Conservation (phyloP, 2,888 invertebrate species). For the Heliconius cydno region DNA sequence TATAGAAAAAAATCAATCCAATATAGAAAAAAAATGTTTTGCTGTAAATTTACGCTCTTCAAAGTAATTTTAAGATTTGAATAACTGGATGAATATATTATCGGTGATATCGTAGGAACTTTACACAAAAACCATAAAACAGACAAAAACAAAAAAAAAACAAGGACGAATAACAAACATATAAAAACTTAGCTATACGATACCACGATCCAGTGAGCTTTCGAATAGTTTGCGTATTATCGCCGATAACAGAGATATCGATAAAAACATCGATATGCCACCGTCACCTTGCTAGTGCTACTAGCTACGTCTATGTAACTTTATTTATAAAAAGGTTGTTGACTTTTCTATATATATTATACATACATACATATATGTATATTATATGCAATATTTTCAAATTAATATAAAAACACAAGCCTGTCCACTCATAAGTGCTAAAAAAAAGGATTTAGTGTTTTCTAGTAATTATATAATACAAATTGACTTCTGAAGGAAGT, state of each 20-base stretch:
- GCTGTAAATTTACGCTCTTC: too few species aligned
- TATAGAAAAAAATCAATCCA: too few species aligned
- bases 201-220: slow-evolving; percentile 36
- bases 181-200: slow-evolving; percentile 8
- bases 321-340: slow-evolving; percentile 5
- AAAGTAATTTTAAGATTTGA: too few species aligned
- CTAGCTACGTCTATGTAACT: neutral
- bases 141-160: slow-evolving; percentile 12
- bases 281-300: slow-evolving; percentile 21
- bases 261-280: slow-evolving; percentile 39
- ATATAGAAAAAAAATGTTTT: too few species aligned
- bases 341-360: neutral
- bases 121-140: neutral
- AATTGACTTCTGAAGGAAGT: too few species aligned
- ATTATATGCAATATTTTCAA: neutral
- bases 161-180: slow-evolving; percentile 19
- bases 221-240: slow-evolving; percentile 39
- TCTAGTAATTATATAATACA: too few species aligned
- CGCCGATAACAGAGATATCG: slow-evolving; percentile 38
- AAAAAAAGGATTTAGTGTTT: too few species aligned
- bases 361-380: neutral
- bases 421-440: too few species aligned
- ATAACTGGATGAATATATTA: neutral
- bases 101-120: neutral
- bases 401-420: too few species aligned